Evolutionary conservation across 2,888 invertebrate genomes (phyloP).

Genomic region (Pyrochroa serraticornis): DNA sequence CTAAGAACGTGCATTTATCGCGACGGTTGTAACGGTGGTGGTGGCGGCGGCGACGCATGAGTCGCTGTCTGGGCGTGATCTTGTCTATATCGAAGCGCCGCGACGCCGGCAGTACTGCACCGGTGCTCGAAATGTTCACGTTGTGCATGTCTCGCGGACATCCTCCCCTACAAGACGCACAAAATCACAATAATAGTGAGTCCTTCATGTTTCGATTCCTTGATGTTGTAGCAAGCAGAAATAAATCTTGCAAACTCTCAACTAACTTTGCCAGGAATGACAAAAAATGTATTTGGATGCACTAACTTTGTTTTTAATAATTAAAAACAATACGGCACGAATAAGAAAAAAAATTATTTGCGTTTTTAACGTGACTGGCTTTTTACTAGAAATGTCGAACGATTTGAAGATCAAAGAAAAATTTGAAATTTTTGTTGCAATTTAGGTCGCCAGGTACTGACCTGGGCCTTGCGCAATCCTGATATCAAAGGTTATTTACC

Average conservation of each 20-base stretch:
- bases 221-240: background rate
- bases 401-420: too few relatives aligned
- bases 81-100: constrained; percentile 20
- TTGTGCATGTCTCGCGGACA: constrained; percentile 53
- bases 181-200: constrained; percentile 8
- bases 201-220: background rate
- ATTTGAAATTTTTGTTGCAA: background rate
- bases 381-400: too few relatives aligned
- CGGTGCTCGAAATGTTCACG: constrained; percentile 50
- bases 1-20: constrained; percentile 1
- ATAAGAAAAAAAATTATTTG: too few relatives aligned
- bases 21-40: constrained; percentile 18
- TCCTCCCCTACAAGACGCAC: constrained; percentile 46
- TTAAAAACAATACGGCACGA: too few relatives aligned
- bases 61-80: constrained; percentile 27
- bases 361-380: too few relatives aligned
- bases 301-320: too few relatives aligned
- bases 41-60: constrained; percentile 27
- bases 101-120: constrained; percentile 33
- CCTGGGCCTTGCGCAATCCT: constrained; percentile 13
- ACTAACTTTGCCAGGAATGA: too few relatives aligned
- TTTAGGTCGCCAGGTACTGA: constrained; percentile 8
- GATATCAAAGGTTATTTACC: constrained; percentile 17
- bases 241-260: background rate
- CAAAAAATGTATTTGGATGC: too few relatives aligned